Evolutionary conservation across 2,888 invertebrate species (phyloP).

Genomic region (Stenodema calcarata): DNA sequence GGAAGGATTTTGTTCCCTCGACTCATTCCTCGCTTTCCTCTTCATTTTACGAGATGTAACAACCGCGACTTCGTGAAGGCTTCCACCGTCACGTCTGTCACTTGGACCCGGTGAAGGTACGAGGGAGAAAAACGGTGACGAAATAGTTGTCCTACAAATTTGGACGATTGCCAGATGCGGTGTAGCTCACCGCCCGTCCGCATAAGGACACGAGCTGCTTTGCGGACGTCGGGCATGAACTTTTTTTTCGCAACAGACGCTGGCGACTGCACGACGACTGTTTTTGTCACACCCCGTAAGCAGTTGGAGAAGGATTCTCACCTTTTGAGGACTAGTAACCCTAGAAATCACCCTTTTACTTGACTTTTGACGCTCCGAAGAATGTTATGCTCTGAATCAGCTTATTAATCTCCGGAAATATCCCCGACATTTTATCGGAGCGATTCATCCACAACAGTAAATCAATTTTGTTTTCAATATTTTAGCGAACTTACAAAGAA

Average conservation of each 20-base stretch:
- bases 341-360: too few relatives aligned
- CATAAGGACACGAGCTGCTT: not conserved
- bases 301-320: too few relatives aligned
- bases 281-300: not conserved
- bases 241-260: not conserved
- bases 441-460: too few relatives aligned
- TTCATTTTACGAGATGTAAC: not conserved
- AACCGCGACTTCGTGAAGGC: not conserved
- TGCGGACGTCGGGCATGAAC: not conserved
- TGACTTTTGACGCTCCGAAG: too few relatives aligned
- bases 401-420: too few relatives aligned
- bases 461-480: too few relatives aligned
- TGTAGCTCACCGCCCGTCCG: not conserved
- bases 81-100: conserved; percentile 11
- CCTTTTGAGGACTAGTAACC: too few relatives aligned
- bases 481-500: too few relatives aligned
- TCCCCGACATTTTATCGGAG: too few relatives aligned
- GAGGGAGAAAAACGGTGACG: not conserved
- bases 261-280: not conserved
- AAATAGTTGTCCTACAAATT: conserved; percentile 4
- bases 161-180: not conserved
- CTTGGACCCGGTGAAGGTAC: not conserved
- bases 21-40: not conserved
- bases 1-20: not conserved
- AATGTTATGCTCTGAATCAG: too few relatives aligned